A percentile compares a stretch with the other conserved stretches of the same genome.
Conservation (phyloP, 2,888 invertebrate species). For the Coelinius sp. region DNA sequence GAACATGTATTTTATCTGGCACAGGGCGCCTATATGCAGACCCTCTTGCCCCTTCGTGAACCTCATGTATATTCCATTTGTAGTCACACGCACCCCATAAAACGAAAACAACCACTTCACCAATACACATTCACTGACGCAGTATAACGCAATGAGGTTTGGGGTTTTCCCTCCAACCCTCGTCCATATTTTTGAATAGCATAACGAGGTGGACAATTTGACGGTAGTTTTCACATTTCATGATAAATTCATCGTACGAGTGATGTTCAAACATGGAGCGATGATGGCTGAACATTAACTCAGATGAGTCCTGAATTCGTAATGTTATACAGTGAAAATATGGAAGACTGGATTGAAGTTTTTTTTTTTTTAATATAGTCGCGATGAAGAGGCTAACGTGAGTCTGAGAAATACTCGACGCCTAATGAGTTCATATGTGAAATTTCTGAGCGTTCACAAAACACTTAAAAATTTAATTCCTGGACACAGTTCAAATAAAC, state of each 20-base stretch:
- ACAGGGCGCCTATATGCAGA: slow-evolving; percentile 18
- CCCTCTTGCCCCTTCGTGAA: slow-evolving; percentile 37
- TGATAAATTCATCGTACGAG: background rate
- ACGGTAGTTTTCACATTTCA: slow-evolving; percentile 7
- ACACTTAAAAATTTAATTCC: background rate
- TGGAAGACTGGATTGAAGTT: background rate
- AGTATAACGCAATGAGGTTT: background rate
- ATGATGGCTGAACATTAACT: slow-evolving; percentile 22
- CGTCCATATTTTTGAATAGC: background rate
- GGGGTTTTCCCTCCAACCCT: slow-evolving; percentile 35
- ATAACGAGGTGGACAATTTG: slow-evolving; percentile 15
- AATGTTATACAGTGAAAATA: background rate
- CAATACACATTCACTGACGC: slow-evolving; percentile 16
- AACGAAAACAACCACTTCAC: slow-evolving; percentile 55
- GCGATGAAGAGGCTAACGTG: no score
- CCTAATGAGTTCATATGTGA: no score
- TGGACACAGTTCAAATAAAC: background rate
- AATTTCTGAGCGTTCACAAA: background rate
- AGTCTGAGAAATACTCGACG: no score
- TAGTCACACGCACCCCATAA: slow-evolving; percentile 58
- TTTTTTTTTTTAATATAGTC: no score
- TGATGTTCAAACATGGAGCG: background rate
- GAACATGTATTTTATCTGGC: background rate
- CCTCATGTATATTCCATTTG: slow-evolving; percentile 66
- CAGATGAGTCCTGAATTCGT: slow-evolving; percentile 22